A percentile compares a stretch with the other conserved stretches of the same genome.
These are phyloP conservation scores for Argyresthia albistria DNA, from an alignment of 2,888 invertebrate species.

Conservation along the genomic window DNA sequence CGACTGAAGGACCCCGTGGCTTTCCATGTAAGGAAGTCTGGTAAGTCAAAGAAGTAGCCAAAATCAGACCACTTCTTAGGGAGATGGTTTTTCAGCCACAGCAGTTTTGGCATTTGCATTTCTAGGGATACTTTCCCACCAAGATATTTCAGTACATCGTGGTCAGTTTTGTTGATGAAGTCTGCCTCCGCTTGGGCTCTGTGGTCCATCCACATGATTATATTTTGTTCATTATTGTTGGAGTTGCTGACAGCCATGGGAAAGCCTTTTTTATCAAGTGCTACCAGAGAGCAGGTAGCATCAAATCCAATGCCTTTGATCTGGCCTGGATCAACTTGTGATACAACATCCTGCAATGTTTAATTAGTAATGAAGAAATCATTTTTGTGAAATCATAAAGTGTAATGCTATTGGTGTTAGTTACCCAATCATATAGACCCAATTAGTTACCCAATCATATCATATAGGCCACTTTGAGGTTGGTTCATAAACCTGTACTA, in stretches of 20 bases:
- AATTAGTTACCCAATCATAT: too few relatives aligned
- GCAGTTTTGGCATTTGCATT: conserved; percentile 95
- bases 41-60: conserved; percentile 89
- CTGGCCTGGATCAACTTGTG: conserved; percentile 56
- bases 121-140: conserved; percentile 96
- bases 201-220: conserved; percentile 96
- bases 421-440: too few relatives aligned
- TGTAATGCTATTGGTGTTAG: too few relatives aligned
- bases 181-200: conserved; percentile 86
- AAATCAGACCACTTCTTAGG: conserved; percentile 78
- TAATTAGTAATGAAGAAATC: background rate
- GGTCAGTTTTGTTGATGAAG: conserved; percentile 82
- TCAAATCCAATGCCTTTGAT: conserved; percentile 95
- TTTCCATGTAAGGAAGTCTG: conserved; percentile 95
- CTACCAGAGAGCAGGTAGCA: conserved; percentile 95
- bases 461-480: too few relatives aligned
- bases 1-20: conserved; percentile 83
- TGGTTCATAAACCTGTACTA: too few relatives aligned
- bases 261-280: conserved; percentile 77
- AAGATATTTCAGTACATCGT: conserved; percentile 85
- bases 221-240: conserved; percentile 80
- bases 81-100: conserved; percentile 90
- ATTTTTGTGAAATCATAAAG: too few relatives aligned
- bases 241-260: conserved; percentile 81
- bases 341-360: conserved; percentile 71